Evolutionary conservation across 2,113 vertebrate genomes (phyloP), one percentile per base, ranked within the genome.

Genomic region (Cheirogaleus medius): DNA sequence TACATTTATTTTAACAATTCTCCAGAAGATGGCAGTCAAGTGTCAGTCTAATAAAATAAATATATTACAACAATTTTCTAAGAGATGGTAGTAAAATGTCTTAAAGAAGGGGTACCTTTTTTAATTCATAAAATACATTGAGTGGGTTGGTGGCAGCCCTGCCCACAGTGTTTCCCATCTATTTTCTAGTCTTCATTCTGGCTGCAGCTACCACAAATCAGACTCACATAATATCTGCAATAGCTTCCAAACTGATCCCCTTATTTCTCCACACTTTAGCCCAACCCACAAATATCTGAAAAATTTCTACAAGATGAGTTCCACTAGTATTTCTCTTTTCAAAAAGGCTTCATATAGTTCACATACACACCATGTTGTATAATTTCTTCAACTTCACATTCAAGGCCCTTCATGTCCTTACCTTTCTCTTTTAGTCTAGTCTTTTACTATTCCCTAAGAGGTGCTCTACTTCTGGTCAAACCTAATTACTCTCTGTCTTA

Each of bases 21-120:
- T 64, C 88, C 89, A 96, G 93, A 60, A 97, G 96, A 76, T 84
- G 87, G 96, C 93, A 97, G 78, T 95, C 87, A 95, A 77, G 77
- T 71, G 73, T 91, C 95, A 87, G n/a, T 82, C 78, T 84, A 95
- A 90, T 84, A 44, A 77, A 64, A 84, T 32, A 87, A 83, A 96
- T 78, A 37, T 58, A 93, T 88, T 69, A 78, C n/a, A 87, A 93
- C 12, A 90, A 93, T 68, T 74, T 95, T 81, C 49, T 87, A 77
- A 66, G 17, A 84, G 44, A 77, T 60, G 63, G 60, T 93, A 90
- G 34, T 64, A 92, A 90, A 94, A 81, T 17, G 6, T 58, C 64
- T 80, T 37, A 12, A 86, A 58, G 39, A 92, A 63, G 34, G 54
- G 21, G 7, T 3, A 49, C 8, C 29, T 60, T 89, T 71, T 88